phyloP scores from a whole-genome alignment of 2,797 vertebrate genomes.

The Fringilla coelebs region DNA sequence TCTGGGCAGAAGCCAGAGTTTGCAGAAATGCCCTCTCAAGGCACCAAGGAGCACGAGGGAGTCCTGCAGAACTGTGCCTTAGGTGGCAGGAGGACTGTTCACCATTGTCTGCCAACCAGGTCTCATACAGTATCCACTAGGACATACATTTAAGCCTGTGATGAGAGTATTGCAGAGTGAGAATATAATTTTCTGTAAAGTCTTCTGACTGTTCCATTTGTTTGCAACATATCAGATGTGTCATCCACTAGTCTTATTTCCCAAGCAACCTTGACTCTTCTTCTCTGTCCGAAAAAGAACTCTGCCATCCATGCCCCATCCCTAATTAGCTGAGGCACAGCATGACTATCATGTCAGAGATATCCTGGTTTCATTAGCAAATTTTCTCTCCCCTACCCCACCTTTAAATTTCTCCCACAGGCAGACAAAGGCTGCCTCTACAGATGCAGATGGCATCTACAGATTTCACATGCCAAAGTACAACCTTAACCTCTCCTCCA shows the following conservation, averaged over 20 bases:
- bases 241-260: not conserved
- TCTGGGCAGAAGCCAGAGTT: not conserved
- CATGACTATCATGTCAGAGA: not conserved
- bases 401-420: not conserved
- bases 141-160: not conserved
- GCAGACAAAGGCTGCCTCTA: not conserved
- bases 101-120: not conserved
- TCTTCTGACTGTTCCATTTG: not conserved
- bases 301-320: not conserved
- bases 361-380: not conserved
- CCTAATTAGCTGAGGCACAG: not conserved
- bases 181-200: not conserved
- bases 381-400: not conserved
- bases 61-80: not conserved
- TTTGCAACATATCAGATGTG: not conserved
- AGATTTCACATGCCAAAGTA: not conserved
- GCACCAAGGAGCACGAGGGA: not conserved
- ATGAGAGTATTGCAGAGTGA: not conserved
- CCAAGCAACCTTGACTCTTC: not conserved
- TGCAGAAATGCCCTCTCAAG: not conserved
- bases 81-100: not conserved
- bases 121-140: not conserved
- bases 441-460: not conserved
- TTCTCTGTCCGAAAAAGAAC: not conserved
- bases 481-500: not conserved